A percentile compares a stretch with the other conserved stretches of the same genome.
Conservation (phyloP, 1,140 invertebrate species). For the Hyposmocoma kahamanoa region DNA sequence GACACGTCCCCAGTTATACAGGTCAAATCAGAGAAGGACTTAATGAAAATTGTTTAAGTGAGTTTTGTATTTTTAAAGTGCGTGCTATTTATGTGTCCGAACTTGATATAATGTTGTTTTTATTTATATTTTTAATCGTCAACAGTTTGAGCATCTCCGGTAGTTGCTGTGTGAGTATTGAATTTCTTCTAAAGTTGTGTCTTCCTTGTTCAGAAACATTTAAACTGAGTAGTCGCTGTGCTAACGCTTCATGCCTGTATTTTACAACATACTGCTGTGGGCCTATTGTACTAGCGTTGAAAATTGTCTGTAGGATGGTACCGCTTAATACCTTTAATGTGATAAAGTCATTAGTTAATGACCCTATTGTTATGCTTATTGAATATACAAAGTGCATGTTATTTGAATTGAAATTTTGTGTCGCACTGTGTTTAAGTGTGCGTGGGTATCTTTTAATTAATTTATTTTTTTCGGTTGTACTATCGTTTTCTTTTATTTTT, state of each 20-base stretch:
- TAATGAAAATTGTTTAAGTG: neutral
- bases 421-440: too few species aligned
- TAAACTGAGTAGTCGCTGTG: neutral
- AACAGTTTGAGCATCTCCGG: neutral
- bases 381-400: neutral
- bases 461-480: too few species aligned
- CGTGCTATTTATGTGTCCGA: neutral
- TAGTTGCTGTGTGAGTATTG: neutral
- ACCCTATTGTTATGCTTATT: neutral
- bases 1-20: neutral
- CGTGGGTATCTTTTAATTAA: too few species aligned
- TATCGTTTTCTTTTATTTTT: too few species aligned
- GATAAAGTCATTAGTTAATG: neutral
- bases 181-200: neutral
- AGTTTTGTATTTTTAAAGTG: neutral
- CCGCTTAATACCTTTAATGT: neutral
- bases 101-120: neutral
- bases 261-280: neutral
- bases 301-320: neutral
- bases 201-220: neutral
- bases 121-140: neutral
- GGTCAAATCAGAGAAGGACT: neutral
- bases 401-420: neutral
- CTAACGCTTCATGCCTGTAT: neutral
- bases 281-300: neutral